Evolutionary conservation across 2,113 vertebrate genomes (phyloP).

Genomic region (Saguinus midas): DNA sequence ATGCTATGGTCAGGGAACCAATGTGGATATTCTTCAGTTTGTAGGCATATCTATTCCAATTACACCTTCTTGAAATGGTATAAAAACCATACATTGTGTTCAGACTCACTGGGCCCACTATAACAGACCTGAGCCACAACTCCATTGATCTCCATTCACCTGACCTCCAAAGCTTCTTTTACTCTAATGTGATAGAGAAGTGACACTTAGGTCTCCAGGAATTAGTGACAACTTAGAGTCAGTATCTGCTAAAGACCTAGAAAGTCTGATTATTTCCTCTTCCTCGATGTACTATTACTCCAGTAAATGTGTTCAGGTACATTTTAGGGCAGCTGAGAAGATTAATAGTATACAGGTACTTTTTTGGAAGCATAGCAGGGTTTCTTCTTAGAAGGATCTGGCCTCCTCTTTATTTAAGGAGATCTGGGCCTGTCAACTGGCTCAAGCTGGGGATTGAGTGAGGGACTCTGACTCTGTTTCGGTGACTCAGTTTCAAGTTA

Average conservation of each 20-base stretch:
- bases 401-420: background rate
- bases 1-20: background rate
- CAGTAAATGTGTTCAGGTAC: background rate
- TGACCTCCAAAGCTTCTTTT: background rate
- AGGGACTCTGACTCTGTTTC: background rate
- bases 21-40: background rate
- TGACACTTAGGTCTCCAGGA: background rate
- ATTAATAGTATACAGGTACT: background rate
- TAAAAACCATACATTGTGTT: background rate
- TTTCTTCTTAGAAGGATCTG: background rate
- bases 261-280: background rate
- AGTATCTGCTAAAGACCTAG: background rate
- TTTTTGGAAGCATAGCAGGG: background rate
- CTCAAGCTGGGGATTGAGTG: background rate
- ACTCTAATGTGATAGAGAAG: background rate
- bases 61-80: background rate
- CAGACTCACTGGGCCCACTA: background rate
- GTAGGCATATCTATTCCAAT: background rate
- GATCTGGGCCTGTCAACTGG: background rate
- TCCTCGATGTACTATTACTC: background rate
- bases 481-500: background rate
- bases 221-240: background rate
- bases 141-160: too few species aligned
- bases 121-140: background rate
- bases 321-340: background rate